Evolutionary conservation across 92 coral and sea anemone species (phyloP), one percentile per base, ranked within the genome.

Genomic region (Desmophyllum pertusum): DNA sequence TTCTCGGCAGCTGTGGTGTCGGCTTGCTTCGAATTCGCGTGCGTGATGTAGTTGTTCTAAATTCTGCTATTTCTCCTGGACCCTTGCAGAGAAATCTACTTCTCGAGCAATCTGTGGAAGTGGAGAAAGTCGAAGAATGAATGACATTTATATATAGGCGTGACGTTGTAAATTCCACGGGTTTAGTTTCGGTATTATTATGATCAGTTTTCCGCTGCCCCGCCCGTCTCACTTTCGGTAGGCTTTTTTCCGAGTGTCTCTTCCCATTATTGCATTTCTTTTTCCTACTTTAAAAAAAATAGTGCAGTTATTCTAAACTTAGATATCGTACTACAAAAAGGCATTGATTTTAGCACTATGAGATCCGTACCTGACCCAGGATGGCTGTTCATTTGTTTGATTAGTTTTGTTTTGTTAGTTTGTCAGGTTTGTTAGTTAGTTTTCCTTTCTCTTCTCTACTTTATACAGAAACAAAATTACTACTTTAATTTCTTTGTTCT

Each of bases 241-340:
- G n/a, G n/a, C n/a, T n/a, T 73, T 50, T 52, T 80, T 69, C 84
- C 83, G 73, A 31, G 63, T 17, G 50, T 39, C 11, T 38, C n/a
- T 14, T 17, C 11, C 14, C 17, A 35, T 37, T 41, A 3, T 25
- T 25, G 45, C 23, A 38, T 67, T 21, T 30, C 52, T 74, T 46
- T 45, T 25, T 19, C 57, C 61, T 14, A 30, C 11, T 38, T 6
- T 50, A 30, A 27, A 9, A 2, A 29, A 5, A 39, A 23, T n/a
- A 10, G 14, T 4, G 4, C 3, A 30, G 77, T n/a, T n/a, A 19
- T 2, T 15, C 76, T 25, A 33, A 35, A 66, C n/a, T 66, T 13
- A 66, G 38, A 13, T 45, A 39, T 41, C 2, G 53, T 27, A 18
- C n/a, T n/a, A n/a, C 41, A 71, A 40, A 57, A 57, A 6, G 3